Evolutionary conservation across 2,888 invertebrate genomes (phyloP), one percentile per base, ranked within the genome.

Genomic region (Alcis repandata): DNA sequence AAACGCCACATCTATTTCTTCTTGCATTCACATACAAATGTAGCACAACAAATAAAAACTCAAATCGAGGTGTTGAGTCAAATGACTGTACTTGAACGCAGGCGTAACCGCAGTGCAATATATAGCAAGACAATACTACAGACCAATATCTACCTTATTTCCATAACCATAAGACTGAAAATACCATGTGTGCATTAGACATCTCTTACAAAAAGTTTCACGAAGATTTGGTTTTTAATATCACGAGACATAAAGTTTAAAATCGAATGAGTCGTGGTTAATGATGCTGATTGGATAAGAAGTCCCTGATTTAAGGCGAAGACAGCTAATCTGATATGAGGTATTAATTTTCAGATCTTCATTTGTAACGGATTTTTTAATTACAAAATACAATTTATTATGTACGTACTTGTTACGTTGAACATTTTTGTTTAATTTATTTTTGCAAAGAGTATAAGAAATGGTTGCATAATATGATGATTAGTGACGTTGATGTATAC

Each of bases 61-160:
- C 80, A 68, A 78, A 76, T 80, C 78, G 83, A 90, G 89, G 90
- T 89, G 90, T 87, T 89, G 87, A 88, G 82, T 83, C 76, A 82
- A 86, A 88, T 83, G 84, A 80, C 79, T 76, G 77, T 77, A 77
- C 81, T 27, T 56, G 41, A 58, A 59, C 72, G 71, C 76, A 66
- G 69, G 77, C 68, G 72, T 70, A 67, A 77, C 76, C 79, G 73
- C 75, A 63, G 76, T 78, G 74, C 73, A 59, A 68, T 73, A 79
- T 58, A 73, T 74, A 68, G 68, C 69, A 27, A 20, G 17, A 63
- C 15, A 38, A 27, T 27, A 2, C 27, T 17, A 27, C 27, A 53
- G 9, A 9, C 41, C n/a, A 51, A 56, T 45, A 19, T 54, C 17
- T 3, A 41, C 52, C 27, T 6, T 59, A 46, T 9, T 10, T 0